These are phyloP conservation scores for Biston betularia DNA, from an alignment of 2,888 invertebrate genomes.

Conservation along the genomic window DNA sequence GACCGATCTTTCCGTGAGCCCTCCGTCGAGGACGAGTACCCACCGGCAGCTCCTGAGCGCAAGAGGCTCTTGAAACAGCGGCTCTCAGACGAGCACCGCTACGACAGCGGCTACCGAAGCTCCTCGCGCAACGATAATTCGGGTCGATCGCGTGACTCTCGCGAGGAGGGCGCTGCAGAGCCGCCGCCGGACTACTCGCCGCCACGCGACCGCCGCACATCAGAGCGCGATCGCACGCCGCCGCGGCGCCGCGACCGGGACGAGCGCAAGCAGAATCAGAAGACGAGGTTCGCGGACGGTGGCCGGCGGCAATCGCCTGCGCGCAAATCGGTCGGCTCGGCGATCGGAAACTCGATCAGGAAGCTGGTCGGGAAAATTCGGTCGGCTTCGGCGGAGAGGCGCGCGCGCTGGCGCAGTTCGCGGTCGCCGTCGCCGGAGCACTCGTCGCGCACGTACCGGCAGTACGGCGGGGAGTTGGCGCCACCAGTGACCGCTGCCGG, in stretches of 20 bases:
- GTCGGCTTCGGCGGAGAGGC: conserved; percentile 89
- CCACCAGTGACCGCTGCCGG: conserved; percentile 75
- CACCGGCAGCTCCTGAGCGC: conserved; percentile 88
- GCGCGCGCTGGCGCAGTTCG: conserved; percentile 87
- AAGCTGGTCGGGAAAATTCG: conserved; percentile 94
- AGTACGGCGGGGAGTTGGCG: conserved; percentile 81
- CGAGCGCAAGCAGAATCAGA: conserved; percentile 88
- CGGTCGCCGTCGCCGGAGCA: conserved; percentile 87
- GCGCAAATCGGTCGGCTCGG: conserved; percentile 84
- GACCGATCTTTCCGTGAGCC: conserved; percentile 82
- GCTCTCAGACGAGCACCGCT: conserved; percentile 80
- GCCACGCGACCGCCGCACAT: conserved; percentile 80
- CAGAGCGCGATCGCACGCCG: conserved; percentile 76
- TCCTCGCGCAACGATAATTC: conserved; percentile 85
- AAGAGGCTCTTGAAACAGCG: conserved; percentile 87
- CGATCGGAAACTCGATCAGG: conserved; percentile 92
- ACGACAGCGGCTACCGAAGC: conserved; percentile 86
- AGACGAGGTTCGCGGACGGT: conserved; percentile 88
- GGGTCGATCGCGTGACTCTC: conserved; percentile 78
- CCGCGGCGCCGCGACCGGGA: conserved; percentile 80
- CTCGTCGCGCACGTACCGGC: conserved; percentile 81
- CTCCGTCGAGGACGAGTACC: conserved; percentile 79
- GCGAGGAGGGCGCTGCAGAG: conserved; percentile 84
- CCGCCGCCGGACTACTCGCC: conserved; percentile 91
- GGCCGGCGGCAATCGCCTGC: conserved; percentile 75